Conservation (phyloP, 2,888 invertebrate species). For the Azorinus chamasolen region DNA sequence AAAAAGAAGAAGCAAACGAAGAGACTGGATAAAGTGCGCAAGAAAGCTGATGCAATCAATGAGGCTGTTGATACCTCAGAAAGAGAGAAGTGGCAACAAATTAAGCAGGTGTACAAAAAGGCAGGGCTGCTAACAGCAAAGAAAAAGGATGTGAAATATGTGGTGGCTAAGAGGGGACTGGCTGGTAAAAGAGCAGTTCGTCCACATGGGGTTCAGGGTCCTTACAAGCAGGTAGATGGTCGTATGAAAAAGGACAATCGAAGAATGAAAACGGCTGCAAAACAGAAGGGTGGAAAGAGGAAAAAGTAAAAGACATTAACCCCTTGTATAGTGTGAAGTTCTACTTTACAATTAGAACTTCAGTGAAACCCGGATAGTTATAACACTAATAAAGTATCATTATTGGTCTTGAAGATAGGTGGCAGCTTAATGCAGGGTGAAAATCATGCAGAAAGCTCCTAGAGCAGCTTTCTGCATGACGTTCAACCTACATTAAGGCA, state of each 20-base stretch:
- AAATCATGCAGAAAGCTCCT: no score
- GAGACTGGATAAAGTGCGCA: slow-evolving; percentile 96
- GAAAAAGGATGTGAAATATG: slow-evolving; percentile 96
- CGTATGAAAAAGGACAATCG: slow-evolving; percentile 96
- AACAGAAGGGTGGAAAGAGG: slow-evolving; percentile 28
- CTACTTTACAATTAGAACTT: no score
- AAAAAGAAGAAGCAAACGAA: slow-evolving; percentile 96
- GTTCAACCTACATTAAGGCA: no score
- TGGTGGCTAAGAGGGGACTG: slow-evolving; percentile 94
- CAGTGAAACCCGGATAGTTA: no score
- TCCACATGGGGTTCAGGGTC: slow-evolving; percentile 96
- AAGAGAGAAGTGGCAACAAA: slow-evolving; percentile 96
- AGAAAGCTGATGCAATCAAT: slow-evolving; percentile 97
- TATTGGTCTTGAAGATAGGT: no score
- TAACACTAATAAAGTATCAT: no score
- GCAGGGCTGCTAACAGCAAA: slow-evolving; percentile 90
- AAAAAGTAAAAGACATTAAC: slow-evolving; percentile 1
- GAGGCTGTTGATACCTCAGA: slow-evolving; percentile 96
- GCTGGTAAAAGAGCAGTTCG: slow-evolving; percentile 91
- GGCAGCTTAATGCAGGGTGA: no score
- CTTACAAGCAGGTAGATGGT: slow-evolving; percentile 97
- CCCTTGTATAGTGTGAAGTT: no score
- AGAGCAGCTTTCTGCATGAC: no score
- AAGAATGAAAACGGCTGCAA: slow-evolving; percentile 71
- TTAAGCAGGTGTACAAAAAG: slow-evolving; percentile 97